A percentile compares a stretch with the other conserved stretches of the same genome.
Evolutionary conservation across 2,888 invertebrate genomes (phyloP).

Genomic region (Trisateles emortualis): DNA sequence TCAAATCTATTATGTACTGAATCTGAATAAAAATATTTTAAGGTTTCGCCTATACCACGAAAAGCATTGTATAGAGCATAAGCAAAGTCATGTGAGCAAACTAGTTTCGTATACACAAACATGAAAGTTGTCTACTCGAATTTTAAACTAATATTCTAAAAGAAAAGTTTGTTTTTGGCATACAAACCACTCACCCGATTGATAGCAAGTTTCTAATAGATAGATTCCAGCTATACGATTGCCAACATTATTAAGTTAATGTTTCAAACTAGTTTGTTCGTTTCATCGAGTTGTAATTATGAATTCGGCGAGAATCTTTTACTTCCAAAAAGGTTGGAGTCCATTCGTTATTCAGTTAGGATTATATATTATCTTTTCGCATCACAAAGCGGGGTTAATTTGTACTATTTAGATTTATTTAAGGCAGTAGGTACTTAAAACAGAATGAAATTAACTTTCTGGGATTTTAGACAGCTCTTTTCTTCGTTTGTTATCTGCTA

Average conservation of each 20-base stretch:
- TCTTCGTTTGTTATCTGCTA: too few species aligned
- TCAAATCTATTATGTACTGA: too few species aligned
- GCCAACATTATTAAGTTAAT: background rate
- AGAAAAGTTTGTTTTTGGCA: slow-evolving; percentile 10
- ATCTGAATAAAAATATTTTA: too few species aligned
- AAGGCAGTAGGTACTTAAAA: too few species aligned
- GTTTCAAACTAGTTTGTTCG: background rate
- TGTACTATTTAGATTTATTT: background rate
- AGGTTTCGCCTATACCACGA: too few species aligned
- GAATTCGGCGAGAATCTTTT: too few species aligned
- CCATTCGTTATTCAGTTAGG: slow-evolving; percentile 6
- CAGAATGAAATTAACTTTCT: too few species aligned
- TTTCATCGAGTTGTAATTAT: background rate
- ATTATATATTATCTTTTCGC: slow-evolving; percentile 1
- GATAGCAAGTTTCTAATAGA: background rate
- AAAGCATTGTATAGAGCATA: too few species aligned
- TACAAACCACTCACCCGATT: slow-evolving; percentile 2
- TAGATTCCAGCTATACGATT: background rate
- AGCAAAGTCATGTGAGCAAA: too few species aligned
- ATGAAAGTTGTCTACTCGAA: background rate
- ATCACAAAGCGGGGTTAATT: background rate
- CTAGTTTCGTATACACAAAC: too few species aligned
- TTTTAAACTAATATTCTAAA: slow-evolving; percentile 6
- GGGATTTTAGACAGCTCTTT: too few species aligned
- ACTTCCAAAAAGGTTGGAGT: too few species aligned